Conservation (phyloP, 2,797 vertebrate species). For the Selene dorsalis region DNA sequence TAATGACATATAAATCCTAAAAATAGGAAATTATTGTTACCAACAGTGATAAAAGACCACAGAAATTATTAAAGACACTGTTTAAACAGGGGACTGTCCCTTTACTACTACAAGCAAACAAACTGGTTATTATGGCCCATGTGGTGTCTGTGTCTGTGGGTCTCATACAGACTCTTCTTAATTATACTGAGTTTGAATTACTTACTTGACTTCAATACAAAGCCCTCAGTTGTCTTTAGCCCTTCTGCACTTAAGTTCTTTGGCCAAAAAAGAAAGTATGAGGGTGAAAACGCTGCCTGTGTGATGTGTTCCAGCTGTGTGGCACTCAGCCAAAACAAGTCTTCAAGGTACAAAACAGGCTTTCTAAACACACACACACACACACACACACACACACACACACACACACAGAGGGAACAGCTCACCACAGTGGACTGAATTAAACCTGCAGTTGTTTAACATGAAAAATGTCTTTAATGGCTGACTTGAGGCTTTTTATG, state of each 20-base stretch:
- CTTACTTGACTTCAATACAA: conserved; percentile 5
- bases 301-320: conserved; percentile 49
- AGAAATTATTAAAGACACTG: neutral
- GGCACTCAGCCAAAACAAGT: conserved; percentile 39
- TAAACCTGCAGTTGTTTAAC: conserved; percentile 6
- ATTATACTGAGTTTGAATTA: neutral
- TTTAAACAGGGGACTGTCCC: neutral
- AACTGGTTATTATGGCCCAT: neutral
- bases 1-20: too few relatives aligned
- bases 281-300: conserved; percentile 27
- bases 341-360: conserved; percentile 26
- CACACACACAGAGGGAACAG: neutral
- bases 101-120: neutral
- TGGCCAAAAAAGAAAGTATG: conserved; percentile 30
- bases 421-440: conserved; percentile 2
- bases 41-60: neutral
- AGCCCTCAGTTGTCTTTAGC: conserved; percentile 9
- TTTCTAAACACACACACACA: conserved; percentile 9
- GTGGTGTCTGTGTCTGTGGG: neutral
- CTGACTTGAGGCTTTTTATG: neutral
- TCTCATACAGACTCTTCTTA: neutral
- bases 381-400: neutral
- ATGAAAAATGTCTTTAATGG: neutral
- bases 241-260: conserved; percentile 14
- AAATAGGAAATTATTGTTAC: too few relatives aligned